Base-by-base conservation (phyloP, 2,113 vertebrate species). In the Herpailurus yagouaroundi region DNA sequence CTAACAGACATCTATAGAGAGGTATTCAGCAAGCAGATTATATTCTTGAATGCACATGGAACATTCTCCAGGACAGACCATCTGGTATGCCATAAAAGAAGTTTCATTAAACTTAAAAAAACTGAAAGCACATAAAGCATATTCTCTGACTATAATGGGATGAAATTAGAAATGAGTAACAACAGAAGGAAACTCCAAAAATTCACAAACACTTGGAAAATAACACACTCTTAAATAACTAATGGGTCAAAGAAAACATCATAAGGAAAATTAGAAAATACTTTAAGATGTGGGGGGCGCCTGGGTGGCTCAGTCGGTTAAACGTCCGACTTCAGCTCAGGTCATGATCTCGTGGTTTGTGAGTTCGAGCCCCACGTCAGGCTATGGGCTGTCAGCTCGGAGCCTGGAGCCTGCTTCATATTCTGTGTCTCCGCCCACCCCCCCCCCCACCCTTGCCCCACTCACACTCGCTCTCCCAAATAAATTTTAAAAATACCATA, bases 151-250 rank as follows among this genome's bases (percentile, higher is more conserved):
- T 50, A 83, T 13, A 69, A 9, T 27, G 13, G 50, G 69, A 93
- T 77, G 12, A 93, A 82, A 79, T 76, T 60, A 77, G 38, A 79
- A 45, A 77, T 69, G 13, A 77, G 38, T 50, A 84, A 84, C 60
- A 68, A 84, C 60, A 68, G 63, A 76, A 83, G 27, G 48, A 93
- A 77, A 93, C 27, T 38, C 38, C 5, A 21, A 81, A 81, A 73
- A 64, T 80, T 52, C 29, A 29, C 29, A 87, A 73, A 41, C 41
- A 81, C 21, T 23, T 76, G 57, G 36, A 55, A 91, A 73, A 68
- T 57, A 88, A 92, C 21, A 60, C 57, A 60, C 21, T 60, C 57
- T 60, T 60, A 23, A 60, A 23, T 23, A 60, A 60, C 57, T 60
- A 23, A 60, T 3, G 21, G 57, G 57, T 60, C 19, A 5, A 19